A percentile compares a stretch with the other conserved stretches of the same genome.
phyloP scores from a whole-genome alignment of 2,888 invertebrate genomes.

The Trissolcus japonicus region DNA sequence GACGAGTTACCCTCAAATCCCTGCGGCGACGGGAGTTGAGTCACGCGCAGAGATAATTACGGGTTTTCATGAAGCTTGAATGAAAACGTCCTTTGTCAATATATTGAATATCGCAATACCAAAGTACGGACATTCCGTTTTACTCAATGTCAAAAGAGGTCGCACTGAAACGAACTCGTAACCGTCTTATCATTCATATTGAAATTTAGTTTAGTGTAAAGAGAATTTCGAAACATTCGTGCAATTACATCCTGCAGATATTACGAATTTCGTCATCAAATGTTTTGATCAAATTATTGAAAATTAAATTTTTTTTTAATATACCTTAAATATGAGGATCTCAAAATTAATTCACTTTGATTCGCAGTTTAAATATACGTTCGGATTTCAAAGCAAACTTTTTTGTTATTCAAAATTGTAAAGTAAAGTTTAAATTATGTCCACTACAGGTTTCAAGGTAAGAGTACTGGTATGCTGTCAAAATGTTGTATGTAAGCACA shows the following conservation, averaged over 20 bases:
- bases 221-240: background rate
- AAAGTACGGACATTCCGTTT: constrained; percentile 40
- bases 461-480: too few relatives aligned
- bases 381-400: too few relatives aligned
- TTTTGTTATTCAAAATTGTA: too few relatives aligned
- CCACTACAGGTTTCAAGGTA: too few relatives aligned
- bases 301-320: constrained; percentile 5
- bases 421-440: too few relatives aligned
- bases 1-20: constrained; percentile 37
- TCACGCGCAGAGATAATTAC: constrained; percentile 64
- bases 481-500: too few relatives aligned
- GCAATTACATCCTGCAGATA: background rate
- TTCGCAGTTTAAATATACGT: too few relatives aligned
- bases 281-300: background rate
- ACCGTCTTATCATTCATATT: constrained; percentile 39
- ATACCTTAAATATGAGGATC: too few relatives aligned
- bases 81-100: constrained; percentile 41
- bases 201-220: constrained; percentile 4
- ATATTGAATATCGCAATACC: constrained; percentile 38
- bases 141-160: constrained; percentile 43
- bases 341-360: too few relatives aligned
- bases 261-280: too few relatives aligned
- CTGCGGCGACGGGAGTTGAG: constrained; percentile 40
- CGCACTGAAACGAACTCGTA: constrained; percentile 24
- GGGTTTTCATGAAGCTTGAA: constrained; percentile 48